A percentile compares a stretch with the other conserved stretches of the same genome.
Evolutionary conservation across 2,888 invertebrate genomes (phyloP).

Genomic region (Tortricodes alternella): DNA sequence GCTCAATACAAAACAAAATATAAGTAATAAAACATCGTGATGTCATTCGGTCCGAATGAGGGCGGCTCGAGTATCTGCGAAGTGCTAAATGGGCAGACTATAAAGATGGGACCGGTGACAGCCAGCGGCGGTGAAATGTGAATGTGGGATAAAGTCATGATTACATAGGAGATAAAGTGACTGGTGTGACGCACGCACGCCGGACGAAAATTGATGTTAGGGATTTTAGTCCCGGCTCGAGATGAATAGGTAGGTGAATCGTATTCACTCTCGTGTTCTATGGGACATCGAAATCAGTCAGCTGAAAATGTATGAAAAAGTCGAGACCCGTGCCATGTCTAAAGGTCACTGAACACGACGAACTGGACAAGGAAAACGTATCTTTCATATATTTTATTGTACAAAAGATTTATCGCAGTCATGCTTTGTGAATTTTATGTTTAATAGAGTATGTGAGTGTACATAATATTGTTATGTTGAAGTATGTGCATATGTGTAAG

Average conservation of each 20-base stretch:
- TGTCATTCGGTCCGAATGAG: conserved; percentile 10
- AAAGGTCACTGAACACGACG: conserved; percentile 8
- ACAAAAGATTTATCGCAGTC: not conserved
- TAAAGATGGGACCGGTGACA: conserved; percentile 40
- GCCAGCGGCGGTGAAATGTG: conserved; percentile 39
- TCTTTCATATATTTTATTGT: not conserved
- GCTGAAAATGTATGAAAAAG: conserved; percentile 12
- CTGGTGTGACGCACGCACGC: conserved; percentile 40
- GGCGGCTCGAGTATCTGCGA: conserved; percentile 24
- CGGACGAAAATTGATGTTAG: conserved; percentile 47
- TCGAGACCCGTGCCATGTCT: conserved; percentile 13
- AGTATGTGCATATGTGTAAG: no score
- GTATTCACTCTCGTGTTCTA: conserved; percentile 24
- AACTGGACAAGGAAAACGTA: not conserved
- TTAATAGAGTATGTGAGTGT: not conserved
- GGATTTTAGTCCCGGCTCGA: conserved; percentile 34
- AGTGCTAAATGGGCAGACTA: conserved; percentile 31
- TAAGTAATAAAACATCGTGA: conserved; percentile 7
- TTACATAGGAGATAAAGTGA: conserved; percentile 46
- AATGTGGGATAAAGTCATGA: conserved; percentile 44
- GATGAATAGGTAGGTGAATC: conserved; percentile 35
- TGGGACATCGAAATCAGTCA: conserved; percentile 10
- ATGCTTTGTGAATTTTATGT: not conserved
- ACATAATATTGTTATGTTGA: not conserved
- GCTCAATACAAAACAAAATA: not conserved